Evolutionary conservation across 1,140 invertebrate species (phyloP), one percentile per base, ranked within the genome.

Genomic region (Acromyrmex charruanus): DNA sequence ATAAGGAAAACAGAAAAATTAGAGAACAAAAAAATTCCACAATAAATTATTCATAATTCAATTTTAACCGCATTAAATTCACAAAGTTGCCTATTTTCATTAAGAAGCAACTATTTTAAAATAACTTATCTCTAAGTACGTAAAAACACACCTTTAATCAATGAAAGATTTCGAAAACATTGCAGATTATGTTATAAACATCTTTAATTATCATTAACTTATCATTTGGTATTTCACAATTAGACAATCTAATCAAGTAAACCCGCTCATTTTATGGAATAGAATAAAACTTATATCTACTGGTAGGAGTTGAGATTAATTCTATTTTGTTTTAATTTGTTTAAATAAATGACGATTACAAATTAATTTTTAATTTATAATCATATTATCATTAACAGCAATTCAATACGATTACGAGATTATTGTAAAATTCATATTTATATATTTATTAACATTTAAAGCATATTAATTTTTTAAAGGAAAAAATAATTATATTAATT

Each of bases 141-240:
- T 44, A 16, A 79, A 49, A 63, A 63, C 16, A 65, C 16, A 49
- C 18, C 35, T 75, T 75, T 49, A 63, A 9, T 31, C 0, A 39
- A 53, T 21, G 55, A 68, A 35, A 31, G 21, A 9, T 28, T 44
- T 14, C 2, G 5, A 25, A 7, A 75, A 25, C 28, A 14, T 74
- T 6, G 0, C n/a, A 21, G 2, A 65, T 65, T 49, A 61, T 4
- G 4, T 31, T 51, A 49, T 31, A 31, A 31, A 31, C 3, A 31
- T 31, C 7, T 59, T 35, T 28, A 12, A 79, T 79, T 79, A 66
- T 79, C 61, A 53, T n/a, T 35, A 51, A 79, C 28, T 31, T 31
- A 31, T 65, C 35, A 31, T 80, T 79, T 49, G 18, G 58, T 21
- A 21, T 58, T 77, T 59, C 72, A n/a, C 35, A 77, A 25, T 39